These are phyloP conservation scores for Calyptomena viridis DNA, from an alignment of 2,113 vertebrate genomes.

Conservation along the genomic window DNA sequence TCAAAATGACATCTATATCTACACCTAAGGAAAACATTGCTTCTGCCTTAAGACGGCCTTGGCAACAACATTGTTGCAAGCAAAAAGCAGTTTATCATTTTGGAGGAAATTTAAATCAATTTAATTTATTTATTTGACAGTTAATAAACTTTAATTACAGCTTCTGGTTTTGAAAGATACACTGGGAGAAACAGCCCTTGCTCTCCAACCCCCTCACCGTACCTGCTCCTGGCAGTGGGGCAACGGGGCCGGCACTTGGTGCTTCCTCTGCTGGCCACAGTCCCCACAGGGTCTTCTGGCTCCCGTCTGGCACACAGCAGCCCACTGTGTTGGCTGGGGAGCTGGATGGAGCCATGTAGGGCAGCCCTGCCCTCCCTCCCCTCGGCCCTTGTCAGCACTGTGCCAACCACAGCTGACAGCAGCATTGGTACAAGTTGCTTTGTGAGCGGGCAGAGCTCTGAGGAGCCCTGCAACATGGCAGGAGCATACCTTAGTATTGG, in stretches of 20 bases:
- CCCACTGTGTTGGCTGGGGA: rapidly evolving
- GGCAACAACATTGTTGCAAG: background rate
- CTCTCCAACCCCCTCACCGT: background rate
- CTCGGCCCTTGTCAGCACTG: background rate
- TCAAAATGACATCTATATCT: background rate
- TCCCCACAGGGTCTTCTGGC: background rate
- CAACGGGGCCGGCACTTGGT: background rate
- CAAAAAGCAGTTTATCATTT: background rate
- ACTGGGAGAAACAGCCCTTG: background rate
- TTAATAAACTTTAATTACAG: background rate
- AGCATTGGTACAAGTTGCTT: rapidly evolving
- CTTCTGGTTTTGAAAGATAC: background rate
- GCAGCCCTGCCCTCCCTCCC: background rate
- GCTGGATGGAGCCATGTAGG: rapidly evolving
- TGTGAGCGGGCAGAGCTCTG: background rate
- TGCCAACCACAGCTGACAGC: rapidly evolving
- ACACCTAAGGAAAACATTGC: background rate
- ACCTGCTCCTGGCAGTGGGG: background rate
- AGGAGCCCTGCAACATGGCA: background rate
- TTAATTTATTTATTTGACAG: background rate
- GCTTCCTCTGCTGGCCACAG: background rate
- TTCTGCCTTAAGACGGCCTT: background rate
- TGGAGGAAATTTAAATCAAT: background rate
- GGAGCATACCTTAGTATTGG: background rate
- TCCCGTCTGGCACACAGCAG: rapidly evolving